Base-by-base conservation (phyloP, 2,113 vertebrate species). In the Gobius niger region DNA sequence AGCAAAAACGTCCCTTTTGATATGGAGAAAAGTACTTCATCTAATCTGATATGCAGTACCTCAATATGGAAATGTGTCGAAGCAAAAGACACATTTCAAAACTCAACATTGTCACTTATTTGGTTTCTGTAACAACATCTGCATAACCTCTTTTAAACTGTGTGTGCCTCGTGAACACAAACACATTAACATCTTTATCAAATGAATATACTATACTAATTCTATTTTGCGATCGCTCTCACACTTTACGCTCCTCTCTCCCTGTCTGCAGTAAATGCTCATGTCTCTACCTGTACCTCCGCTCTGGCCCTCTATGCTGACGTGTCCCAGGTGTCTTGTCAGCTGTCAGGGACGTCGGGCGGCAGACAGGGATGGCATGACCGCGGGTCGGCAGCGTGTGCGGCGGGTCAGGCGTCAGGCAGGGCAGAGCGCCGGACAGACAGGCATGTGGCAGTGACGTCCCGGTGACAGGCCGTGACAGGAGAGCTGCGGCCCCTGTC, bases 391-490 rank as follows among this genome's bases (percentile, higher is more conserved):
- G 83, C 78, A 50, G 79, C 74, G 59, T 81, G 90, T 85, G 83
- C 82, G 88, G 85, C 54, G 89, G 89, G 89, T 90, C 90, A 88
- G 84, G 82, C 82, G 82, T 91, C 90, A 90, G 52, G 9, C 52
- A 19, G 52, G 16, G 51, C 9, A 19, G 80, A 50, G 63, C 54
- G 73, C 83, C 68, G 81, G 90, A 88, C 84, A 90, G 88, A 91
- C 89, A 88, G 85, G 84, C 90, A 88, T 89, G 88, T 91, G 90
- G 87, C 87, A 89, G 84, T 85, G 88, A 90, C 89, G 85, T 88
- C 73, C 65, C 81, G 44, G 73, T 88, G 89, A 89, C 87, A 82
- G 86, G 84, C 84, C 85, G 90, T 90, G 87, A 90, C 81, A 77
- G 87, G 67, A 73, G 81, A 80, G 67, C 85, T 83, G 73, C 82